Evolutionary conservation across 2,113 vertebrate species (phyloP), one percentile per base, ranked within the genome.

Genomic region (Rallus limicola): DNA sequence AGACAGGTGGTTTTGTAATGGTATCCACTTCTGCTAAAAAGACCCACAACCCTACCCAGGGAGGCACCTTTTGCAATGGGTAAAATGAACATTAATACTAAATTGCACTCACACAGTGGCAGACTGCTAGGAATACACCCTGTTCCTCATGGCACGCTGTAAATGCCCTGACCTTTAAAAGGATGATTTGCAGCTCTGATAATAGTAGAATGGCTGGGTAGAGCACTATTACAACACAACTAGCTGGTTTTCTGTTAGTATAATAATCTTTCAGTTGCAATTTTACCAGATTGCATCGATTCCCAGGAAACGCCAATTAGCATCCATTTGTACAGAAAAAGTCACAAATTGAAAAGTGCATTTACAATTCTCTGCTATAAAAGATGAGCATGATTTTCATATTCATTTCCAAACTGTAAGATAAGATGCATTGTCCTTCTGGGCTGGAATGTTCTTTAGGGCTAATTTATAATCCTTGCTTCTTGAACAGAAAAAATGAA

Each of bases 1-100:
- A 92, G 62, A 67, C 2, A 0, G 6, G 33, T 67, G 74, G 50
- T 36, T 95, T 82, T 67, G 50, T 68, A 88, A 63, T 3, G 6
- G 76, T 53, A 90, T 85, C 84, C 42, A 82, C 88, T 95, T 90
- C 69, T 84, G 40, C 69, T 86, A 74, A 92, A 86, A 85, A 50
- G 21, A 10, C 59, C 55, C 65, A 90, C 28, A 82, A 4, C 18
- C 59, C 46, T 64, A 50, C 19, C 71, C 64, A 76, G 58, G 42
- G n/a, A 93, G 50, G 55, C 44, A 86, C 50, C 34, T 92, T 70
- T 84, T 4, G 2, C n/a, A 34, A 23, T 11, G 67, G 42, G 71
- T 34, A 84, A 95, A 97, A 79, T 44, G 69, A 88, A 29, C 65
- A 70, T 76, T 87, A 90, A 74, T 78, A 62, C 28, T 74, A 78